Percentiles rank a stretch among this genome's conserved stretches.
These are phyloP conservation scores for Megaustenia siamemsis DNA, from an alignment of 2,888 invertebrate species.

Conservation along the genomic window DNA sequence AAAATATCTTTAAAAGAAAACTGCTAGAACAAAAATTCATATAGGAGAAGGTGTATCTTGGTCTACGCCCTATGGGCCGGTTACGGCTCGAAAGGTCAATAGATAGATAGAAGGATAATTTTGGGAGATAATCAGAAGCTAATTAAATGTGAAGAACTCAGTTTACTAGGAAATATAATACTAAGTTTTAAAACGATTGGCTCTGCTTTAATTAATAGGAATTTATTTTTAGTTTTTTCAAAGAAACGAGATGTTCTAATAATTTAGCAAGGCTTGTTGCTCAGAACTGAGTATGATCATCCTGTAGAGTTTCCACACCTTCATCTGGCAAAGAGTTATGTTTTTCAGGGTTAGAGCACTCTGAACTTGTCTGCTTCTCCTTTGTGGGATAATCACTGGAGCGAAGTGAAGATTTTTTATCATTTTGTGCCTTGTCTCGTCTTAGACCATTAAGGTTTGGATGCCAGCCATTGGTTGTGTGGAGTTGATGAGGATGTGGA, in stretches of 20 bases:
- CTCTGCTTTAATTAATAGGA: background rate
- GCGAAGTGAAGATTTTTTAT: background rate
- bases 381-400: background rate
- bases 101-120: too few species aligned
- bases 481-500: conserved; percentile 52
- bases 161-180: too few species aligned
- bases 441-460: conserved; percentile 57
- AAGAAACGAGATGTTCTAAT: too few species aligned
- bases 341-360: background rate
- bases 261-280: background rate
- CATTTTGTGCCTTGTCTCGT: conserved; percentile 23
- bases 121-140: too few species aligned
- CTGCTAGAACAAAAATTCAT: too few species aligned
- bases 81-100: too few species aligned
- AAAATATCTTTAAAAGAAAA: too few species aligned
- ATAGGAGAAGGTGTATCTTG: too few species aligned
- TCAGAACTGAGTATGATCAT: conserved; percentile 29
- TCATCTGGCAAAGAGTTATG: conserved; percentile 2
- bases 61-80: too few species aligned
- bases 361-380: background rate
- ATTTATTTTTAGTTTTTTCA: too few species aligned
- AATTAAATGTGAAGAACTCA: too few species aligned
- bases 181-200: background rate
- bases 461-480: conserved; percentile 61
- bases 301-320: background rate